Base-by-base conservation (phyloP, 2,888 invertebrate species). In the Disparrhopalites patrizii region DNA sequence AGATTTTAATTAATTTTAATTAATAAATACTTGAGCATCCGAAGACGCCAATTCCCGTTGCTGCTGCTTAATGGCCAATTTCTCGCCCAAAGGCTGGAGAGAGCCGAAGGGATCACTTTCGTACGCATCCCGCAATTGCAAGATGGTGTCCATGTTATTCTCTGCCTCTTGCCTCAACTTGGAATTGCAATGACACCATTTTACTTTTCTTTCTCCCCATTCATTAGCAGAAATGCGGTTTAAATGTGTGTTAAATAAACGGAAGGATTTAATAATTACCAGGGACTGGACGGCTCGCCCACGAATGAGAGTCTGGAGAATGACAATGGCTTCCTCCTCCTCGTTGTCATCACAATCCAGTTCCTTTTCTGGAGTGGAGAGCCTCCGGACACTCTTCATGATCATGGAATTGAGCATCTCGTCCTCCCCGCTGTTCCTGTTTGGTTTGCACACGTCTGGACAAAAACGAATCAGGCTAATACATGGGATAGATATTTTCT, bases 271-370 rank as follows among this genome's bases (percentile, higher is more conserved):
- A 40, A 3, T 5, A 64, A 77, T 77, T 79, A 87, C 87, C 83
- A 87, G 79, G 73, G 82, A 85, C 79, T 90, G 90, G 18, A 87
- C 83, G 5, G 88, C 88, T 23, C 90, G 80, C 1, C 90, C 90
- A 69, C 86, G 80, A 1, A 90, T 80, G 30, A 88, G 79, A 76
- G 84, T 85, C 77, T 90, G 88, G 62, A 90, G 76, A 70, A 84
- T 79, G 40, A 87, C 79, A 30, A 68, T 58, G 23, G 68, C 66
- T 43, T 62, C 70, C 61, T 68, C 68, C 30, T 60, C 57, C 30
- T 70, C 68, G 15, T 72, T 70, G 15, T 60, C 67, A 18, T 60
- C 18, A 31, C 31, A 27, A 1, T 4, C 5, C 13, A 67, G 33
- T 13, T 27, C 8, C 31, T 68, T 38, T 25, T 65, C 67, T 31